Percentiles rank a stretch among this genome's conserved stretches.
phyloP scores from a whole-genome alignment of 2,888 invertebrate species.

The Stenichneumon culpator region DNA sequence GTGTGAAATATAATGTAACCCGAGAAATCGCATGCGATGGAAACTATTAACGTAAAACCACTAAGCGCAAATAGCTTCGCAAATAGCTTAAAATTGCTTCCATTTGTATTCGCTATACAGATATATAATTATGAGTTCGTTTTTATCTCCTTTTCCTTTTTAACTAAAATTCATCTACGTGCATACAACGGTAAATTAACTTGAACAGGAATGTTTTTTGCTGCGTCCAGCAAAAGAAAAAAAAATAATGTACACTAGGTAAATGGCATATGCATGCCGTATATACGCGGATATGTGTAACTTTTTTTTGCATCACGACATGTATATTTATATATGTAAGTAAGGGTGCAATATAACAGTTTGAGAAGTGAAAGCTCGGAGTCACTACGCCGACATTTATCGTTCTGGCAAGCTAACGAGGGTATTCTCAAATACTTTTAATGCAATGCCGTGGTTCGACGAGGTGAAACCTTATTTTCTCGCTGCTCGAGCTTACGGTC shows the following conservation, averaged over 20 bases:
- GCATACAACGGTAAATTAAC: too few species aligned
- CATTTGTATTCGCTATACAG: background rate
- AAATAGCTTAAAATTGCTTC: background rate
- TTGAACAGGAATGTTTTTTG: too few species aligned
- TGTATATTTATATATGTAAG: background rate
- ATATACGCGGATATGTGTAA: too few species aligned
- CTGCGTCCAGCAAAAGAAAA: too few species aligned
- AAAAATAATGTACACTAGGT: too few species aligned
- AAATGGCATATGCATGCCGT: too few species aligned
- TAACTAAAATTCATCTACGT: too few species aligned
- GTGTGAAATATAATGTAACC: too few species aligned
- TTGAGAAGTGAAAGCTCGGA: background rate
- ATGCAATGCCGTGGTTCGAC: conserved; percentile 20
- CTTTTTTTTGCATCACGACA: background rate
- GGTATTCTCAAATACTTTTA: background rate
- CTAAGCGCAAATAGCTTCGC: background rate
- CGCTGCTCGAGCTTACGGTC: conserved; percentile 13
- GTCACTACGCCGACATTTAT: background rate
- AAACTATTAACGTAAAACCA: background rate
- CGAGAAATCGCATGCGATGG: background rate
- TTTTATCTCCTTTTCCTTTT: background rate
- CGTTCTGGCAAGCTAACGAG: background rate
- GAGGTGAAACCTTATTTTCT: conserved; percentile 18
- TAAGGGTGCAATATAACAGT: background rate
- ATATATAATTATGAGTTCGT: background rate